A percentile compares a stretch with the other conserved stretches of the same genome.
Evolutionary conservation across 1,140 invertebrate species (phyloP).

Genomic region (Cepaea nemoralis): DNA sequence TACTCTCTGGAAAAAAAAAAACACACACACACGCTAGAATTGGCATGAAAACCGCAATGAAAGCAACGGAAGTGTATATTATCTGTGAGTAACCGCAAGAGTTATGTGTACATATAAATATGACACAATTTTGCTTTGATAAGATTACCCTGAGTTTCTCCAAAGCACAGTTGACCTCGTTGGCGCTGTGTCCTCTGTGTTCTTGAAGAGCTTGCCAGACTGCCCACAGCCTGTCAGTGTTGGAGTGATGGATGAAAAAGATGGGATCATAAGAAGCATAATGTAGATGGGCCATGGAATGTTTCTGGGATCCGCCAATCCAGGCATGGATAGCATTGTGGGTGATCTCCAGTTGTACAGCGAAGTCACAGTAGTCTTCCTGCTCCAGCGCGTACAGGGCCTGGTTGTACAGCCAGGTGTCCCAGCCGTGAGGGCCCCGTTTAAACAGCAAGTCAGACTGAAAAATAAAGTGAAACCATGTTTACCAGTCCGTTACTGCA

Average conservation of each 20-base stretch:
- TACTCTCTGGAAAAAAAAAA: too few relatives aligned
- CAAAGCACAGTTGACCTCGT: constrained; percentile 48
- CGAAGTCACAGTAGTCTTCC: constrained; percentile 52
- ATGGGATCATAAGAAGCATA: constrained; percentile 48
- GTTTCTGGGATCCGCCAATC: constrained; percentile 42
- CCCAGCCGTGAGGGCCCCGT: constrained; percentile 28
- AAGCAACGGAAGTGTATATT: too few relatives aligned
- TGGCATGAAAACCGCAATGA: too few relatives aligned
- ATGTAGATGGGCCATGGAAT: constrained; percentile 46
- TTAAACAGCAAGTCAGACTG: background rate
- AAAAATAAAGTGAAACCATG: background rate
- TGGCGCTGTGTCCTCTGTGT: constrained; percentile 41
- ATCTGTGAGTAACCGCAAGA: too few relatives aligned
- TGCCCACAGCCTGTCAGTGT: constrained; percentile 45
- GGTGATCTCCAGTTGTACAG: constrained; percentile 36
- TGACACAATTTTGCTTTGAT: too few relatives aligned
- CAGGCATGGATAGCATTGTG: constrained; percentile 48
- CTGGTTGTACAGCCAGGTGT: constrained; percentile 46
- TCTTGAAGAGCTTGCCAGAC: constrained; percentile 50
- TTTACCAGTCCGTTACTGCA: too few relatives aligned
- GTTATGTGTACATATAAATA: too few relatives aligned
- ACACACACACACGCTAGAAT: too few relatives aligned
- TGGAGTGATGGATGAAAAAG: constrained; percentile 48
- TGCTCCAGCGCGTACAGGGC: constrained; percentile 49
- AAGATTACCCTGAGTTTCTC: constrained; percentile 39